Conservation (phyloP, 2,113 vertebrate genomes). For the Pelecanoides urinatrix region DNA sequence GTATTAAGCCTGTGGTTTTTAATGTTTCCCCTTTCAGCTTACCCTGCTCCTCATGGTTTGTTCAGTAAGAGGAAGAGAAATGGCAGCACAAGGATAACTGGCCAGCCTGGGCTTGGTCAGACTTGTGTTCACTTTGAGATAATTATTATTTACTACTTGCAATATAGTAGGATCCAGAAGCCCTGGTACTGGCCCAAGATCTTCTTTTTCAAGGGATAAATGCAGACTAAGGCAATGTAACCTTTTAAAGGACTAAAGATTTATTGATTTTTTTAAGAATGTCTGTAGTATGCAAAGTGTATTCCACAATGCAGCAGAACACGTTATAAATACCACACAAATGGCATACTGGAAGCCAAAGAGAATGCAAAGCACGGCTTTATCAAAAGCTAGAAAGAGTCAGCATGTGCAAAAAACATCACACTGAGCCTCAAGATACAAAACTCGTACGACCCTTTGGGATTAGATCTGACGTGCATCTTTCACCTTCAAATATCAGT, state of each 20-base stretch:
- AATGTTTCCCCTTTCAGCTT: background rate
- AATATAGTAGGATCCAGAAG: background rate
- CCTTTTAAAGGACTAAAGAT: background rate
- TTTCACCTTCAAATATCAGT: slow-evolving; percentile 7
- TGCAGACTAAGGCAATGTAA: background rate
- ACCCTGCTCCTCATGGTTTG: background rate
- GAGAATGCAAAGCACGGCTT: background rate
- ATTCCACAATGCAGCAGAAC: background rate
- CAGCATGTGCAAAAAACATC: background rate
- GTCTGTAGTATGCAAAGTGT: background rate
- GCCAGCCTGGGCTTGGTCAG: background rate
- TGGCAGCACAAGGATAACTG: background rate
- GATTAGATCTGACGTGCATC: background rate
- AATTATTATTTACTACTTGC: background rate
- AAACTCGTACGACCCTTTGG: background rate
- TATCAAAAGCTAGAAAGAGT: background rate
- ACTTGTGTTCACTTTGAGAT: rapidly evolving
- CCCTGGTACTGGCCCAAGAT: background rate
- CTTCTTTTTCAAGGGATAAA: background rate
- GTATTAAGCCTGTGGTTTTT: background rate
- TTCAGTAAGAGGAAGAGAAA: background rate
- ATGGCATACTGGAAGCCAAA: background rate
- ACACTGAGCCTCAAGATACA: background rate
- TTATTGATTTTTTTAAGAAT: background rate
- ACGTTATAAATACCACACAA: background rate